These are phyloP conservation scores for Peromyscus maniculatus DNA, from an alignment of 2,113 vertebrate species.

Conservation along the genomic window DNA sequence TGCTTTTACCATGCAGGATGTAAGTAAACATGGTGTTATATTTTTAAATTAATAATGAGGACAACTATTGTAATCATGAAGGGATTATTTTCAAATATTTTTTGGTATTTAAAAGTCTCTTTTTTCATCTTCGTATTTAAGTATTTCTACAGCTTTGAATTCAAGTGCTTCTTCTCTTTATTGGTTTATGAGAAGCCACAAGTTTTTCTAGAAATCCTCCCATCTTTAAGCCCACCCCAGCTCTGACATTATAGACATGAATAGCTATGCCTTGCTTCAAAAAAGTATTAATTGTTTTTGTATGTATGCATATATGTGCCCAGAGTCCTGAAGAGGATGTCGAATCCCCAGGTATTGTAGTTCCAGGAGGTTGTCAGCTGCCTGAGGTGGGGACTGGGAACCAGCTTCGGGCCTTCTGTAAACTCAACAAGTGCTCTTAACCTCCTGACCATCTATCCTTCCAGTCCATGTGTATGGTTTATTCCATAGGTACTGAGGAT, in stretches of 20 bases:
- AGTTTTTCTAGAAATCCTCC: not conserved
- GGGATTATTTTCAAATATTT: constrained; percentile 18
- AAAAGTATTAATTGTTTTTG: not conserved
- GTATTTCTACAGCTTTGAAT: not conserved
- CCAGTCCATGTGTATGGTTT: not conserved
- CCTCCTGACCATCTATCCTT: not conserved
- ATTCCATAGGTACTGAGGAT: not conserved
- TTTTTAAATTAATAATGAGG: constrained; percentile 35
- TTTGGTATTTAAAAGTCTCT: not conserved
- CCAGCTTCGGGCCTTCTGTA: not conserved
- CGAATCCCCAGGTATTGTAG: not conserved
- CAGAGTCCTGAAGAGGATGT: not conserved
- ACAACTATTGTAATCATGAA: not conserved
- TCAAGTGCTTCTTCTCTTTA: not conserved
- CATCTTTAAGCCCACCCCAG: not conserved
- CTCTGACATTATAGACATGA: not conserved
- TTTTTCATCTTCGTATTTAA: not conserved
- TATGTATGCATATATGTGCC: not conserved
- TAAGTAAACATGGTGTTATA: not conserved
- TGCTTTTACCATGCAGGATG: not conserved
- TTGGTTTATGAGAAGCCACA: not conserved
- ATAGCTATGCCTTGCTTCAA: not conserved
- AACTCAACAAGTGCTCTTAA: not conserved
- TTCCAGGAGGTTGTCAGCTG: not conserved
- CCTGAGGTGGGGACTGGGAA: not conserved